Evolutionary conservation across 2,888 invertebrate species (phyloP).

Genomic region (Xestia ashworthii): DNA sequence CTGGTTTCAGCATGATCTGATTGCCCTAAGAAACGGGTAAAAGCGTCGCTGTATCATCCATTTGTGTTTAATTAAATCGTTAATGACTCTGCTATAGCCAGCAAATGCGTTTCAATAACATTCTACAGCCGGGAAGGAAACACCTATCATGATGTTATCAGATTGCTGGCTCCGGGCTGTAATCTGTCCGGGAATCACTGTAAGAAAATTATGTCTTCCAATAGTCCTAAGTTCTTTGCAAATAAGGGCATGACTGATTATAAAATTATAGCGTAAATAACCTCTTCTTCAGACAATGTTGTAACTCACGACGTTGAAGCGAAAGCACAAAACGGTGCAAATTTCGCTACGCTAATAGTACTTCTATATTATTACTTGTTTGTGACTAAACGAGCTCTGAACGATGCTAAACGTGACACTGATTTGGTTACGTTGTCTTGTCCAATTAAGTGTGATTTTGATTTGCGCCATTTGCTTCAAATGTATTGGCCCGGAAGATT

Average conservation of each 20-base stretch:
- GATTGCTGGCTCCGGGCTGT: constrained; percentile 35
- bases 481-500: constrained; percentile 58
- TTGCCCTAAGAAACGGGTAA: constrained; percentile 57
- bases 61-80: constrained; percentile 63
- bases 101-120: constrained; percentile 46
- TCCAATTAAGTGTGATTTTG: constrained; percentile 71
- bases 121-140: constrained; percentile 46
- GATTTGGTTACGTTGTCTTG: constrained; percentile 66
- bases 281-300: constrained; percentile 31
- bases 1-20: constrained; percentile 59
- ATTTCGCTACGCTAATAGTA: constrained; percentile 43
- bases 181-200: constrained; percentile 42
- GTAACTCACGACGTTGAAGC: constrained; percentile 49
- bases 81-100: constrained; percentile 51
- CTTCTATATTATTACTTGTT: constrained; percentile 50
- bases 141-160: constrained; percentile 46
- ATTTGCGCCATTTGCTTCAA: constrained; percentile 61
- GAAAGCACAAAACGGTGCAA: constrained; percentile 31
- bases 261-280: constrained; percentile 51
- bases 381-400: constrained; percentile 49
- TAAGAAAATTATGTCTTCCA: constrained; percentile 23
- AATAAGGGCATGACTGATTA: constrained; percentile 48
- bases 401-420: constrained; percentile 63
- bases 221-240: constrained; percentile 23
- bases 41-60: constrained; percentile 45